Evolutionary conservation across 1,140 invertebrate genomes (phyloP), one percentile per base, ranked within the genome.

Genomic region (Drosophila tsacasi): DNA sequence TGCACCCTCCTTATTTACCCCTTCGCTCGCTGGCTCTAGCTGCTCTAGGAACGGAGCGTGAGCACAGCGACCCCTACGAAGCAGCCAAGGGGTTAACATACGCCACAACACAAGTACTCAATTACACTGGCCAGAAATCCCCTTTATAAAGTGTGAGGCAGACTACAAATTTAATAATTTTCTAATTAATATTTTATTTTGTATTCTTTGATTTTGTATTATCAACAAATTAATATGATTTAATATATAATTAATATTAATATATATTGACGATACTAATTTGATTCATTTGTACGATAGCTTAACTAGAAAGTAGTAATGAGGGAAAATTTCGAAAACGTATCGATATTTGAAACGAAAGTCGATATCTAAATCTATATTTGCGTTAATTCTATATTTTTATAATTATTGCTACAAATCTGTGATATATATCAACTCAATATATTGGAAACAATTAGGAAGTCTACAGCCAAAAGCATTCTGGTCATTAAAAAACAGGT

Each of bases 41-140:
- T 66, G 80, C 78, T 27, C 67, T 74, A 84, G 78, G 75, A 74
- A 60, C 82, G 66, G 60, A 84, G 82, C 82, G 74, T 85, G 67
- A 47, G 55, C 57, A 64, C 65, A 63, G 68, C 72, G 66, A 50
- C 44, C 63, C 76, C 68, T 72, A 66, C 50, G 39, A 35, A 59
- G 46, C 61, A 79, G 59, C 37, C 23, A 58, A 63, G 68, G 75
- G 75, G 74, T 80, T 63, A 75, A 65, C 60, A 61, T 46, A 66
- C 76, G 44, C 60, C 76, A 27, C 60, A 77, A 49, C 73, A 82
- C 58, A 66, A 65, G 64, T 58, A 74, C 73, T 67, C 55, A 62
- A 69, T 61, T 63, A 71, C 78, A 71, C 49, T 68, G 65, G 8
- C 9, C 23, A 30, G 9, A 67, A 50, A 12, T 32, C 0, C 17